Conservation (phyloP, 2,113 vertebrate species). For the Crocuta crocuta region DNA sequence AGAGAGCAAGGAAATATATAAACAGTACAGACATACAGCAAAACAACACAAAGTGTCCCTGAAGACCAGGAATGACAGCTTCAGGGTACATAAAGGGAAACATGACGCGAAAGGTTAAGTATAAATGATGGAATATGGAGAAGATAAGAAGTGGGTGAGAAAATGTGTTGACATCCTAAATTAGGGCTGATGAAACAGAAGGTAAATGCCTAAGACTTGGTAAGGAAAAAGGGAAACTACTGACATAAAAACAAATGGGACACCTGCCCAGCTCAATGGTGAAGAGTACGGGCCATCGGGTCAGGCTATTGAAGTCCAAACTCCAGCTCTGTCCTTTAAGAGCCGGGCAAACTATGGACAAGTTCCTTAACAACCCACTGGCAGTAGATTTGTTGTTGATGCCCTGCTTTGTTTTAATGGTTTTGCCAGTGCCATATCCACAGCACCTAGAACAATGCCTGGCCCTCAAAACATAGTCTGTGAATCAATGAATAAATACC, state of each 20-base stretch:
- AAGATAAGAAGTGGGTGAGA: background rate
- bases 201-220: background rate
- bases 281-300: rapidly evolving
- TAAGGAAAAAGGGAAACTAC: background rate
- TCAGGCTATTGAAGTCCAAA: too few relatives aligned
- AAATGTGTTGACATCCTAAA: slow-evolving; percentile 39
- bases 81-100: background rate
- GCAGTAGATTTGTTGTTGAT: rapidly evolving
- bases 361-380: background rate
- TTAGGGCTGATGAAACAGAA: slow-evolving; percentile 20
- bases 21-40: background rate
- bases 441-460: background rate
- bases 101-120: slow-evolving; percentile 41
- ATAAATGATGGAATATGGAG: background rate
- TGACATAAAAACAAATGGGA: background rate
- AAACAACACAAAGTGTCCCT: background rate
- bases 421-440: background rate
- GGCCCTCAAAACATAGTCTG: background rate
- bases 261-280: rapidly evolving
- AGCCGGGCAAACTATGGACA: background rate
- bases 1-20: background rate
- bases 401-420: background rate
- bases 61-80: background rate
- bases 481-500: background rate
- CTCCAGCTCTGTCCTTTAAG: background rate